phyloP scores from a whole-genome alignment of 30 jellyfish, hydroid and myxozoan genomes.

The Aurelia coerulea region DNA sequence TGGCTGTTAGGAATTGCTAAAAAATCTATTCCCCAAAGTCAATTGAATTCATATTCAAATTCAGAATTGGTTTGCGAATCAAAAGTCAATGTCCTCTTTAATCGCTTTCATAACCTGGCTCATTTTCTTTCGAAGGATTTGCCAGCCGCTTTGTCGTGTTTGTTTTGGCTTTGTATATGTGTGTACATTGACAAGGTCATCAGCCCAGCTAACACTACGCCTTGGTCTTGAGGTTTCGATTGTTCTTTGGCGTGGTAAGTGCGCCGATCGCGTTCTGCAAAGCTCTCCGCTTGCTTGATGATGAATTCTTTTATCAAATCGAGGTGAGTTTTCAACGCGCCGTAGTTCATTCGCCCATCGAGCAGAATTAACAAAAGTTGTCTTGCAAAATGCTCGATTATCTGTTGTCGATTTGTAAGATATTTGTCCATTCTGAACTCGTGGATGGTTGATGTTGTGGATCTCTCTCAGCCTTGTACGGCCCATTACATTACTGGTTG shows the following conservation, averaged over 20 bases:
- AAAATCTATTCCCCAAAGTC: too few relatives aligned
- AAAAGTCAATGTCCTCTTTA: conserved; percentile 57
- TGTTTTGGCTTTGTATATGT: conserved; percentile 62
- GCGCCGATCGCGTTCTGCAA: conserved; percentile 49
- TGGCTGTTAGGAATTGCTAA: too few relatives aligned
- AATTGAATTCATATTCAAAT: too few relatives aligned
- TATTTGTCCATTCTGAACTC: background rate
- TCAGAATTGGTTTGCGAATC: too few relatives aligned
- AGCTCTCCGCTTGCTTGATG: conserved; percentile 1
- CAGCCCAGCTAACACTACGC: conserved; percentile 74
- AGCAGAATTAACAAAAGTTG: conserved; percentile 41
- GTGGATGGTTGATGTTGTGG: conserved; percentile 29
- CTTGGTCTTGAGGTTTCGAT: conserved; percentile 47
- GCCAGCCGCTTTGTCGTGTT: conserved; percentile 64
- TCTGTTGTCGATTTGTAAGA: background rate
- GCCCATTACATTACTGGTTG: background rate
- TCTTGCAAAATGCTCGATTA: conserved; percentile 49
- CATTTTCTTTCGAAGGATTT: conserved; percentile 37
- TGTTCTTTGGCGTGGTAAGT: conserved; percentile 51
- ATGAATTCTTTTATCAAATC: background rate
- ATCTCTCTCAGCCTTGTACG: conserved; percentile 65
- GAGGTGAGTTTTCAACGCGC: background rate
- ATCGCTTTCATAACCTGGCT: conserved; percentile 67
- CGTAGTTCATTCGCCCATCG: conserved; percentile 61
- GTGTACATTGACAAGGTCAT: conserved; percentile 67